Evolutionary conservation across 2,797 vertebrate species (phyloP).

Genomic region (Chanos chanos): DNA sequence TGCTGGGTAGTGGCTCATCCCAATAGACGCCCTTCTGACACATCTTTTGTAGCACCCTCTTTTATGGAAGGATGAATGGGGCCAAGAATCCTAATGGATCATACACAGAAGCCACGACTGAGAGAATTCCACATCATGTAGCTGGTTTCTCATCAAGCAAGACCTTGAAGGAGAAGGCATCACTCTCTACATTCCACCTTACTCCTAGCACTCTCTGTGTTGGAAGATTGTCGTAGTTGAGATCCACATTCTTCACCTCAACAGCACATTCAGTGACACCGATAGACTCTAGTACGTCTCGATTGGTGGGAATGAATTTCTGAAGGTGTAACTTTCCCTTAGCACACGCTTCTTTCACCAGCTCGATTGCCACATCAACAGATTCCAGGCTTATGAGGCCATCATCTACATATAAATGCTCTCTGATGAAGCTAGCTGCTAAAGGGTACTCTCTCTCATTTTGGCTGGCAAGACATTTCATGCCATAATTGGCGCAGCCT

Average conservation of each 20-base stretch:
- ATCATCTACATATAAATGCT: constrained; percentile 29
- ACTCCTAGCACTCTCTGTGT: constrained; percentile 30
- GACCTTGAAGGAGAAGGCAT: constrained; percentile 6
- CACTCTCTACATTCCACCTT: constrained; percentile 10
- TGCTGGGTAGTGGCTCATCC: constrained; percentile 23
- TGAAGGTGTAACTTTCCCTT: constrained; percentile 13
- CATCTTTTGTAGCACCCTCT: constrained; percentile 34
- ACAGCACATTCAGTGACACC: background rate
- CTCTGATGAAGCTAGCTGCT: constrained; percentile 16
- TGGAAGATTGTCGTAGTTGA: constrained; percentile 17
- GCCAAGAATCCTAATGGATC: constrained; percentile 35
- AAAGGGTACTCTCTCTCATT: constrained; percentile 3
- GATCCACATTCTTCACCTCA: constrained; percentile 1
- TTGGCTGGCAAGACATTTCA: constrained; percentile 21
- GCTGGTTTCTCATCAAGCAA: constrained; percentile 11
- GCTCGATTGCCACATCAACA: background rate
- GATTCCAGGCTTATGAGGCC: constrained; percentile 11
- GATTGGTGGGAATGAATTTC: constrained; percentile 21
- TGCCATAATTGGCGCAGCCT: constrained; percentile 9
- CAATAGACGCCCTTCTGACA: constrained; percentile 25
- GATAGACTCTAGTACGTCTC: background rate
- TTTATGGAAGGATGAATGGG: constrained; percentile 22
- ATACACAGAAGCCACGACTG: constrained; percentile 10
- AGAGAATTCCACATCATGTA: constrained; percentile 10
- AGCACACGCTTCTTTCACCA: constrained; percentile 5